Evolutionary conservation across 2,797 vertebrate species (phyloP), one percentile per base, ranked within the genome.

Genomic region (Myripristis jacobus): DNA sequence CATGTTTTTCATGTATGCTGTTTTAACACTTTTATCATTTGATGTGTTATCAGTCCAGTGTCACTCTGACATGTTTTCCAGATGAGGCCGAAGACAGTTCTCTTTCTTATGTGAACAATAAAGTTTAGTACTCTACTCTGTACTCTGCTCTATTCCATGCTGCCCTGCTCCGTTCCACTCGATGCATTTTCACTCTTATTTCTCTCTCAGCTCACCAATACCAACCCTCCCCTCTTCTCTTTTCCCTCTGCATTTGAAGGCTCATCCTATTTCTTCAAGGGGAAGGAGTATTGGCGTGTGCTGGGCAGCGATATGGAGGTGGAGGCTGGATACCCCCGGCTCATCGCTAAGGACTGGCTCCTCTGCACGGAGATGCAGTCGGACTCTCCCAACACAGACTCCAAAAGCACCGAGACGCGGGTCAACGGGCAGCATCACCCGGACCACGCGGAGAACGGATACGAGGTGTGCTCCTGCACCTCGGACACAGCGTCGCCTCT

Each of bases 201-300:
- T 36, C 1, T 36, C 34, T 36, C 34, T 36, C 34, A 36, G 8
- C 34, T 10, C 34, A 36, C 7, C 12, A 36, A 36, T 36, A 79
- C 80, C 38, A 84, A 62, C 2, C 12, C 53, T 16, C 65, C 10
- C 36, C 31, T 73, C 18, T 64, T 55, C 59, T 43, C 27, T 9
- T 13, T 11, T 2, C 34, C 34, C 34, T 24, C 82, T 57, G 80
- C 47, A 27, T 56, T 0, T 11, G 15, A 80, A 98, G 97, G 96
- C 34, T 95, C 96, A 0, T 95, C 95, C 29, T 99, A 99, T 85
- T 98, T 99, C 91, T 99, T 99, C 89, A 96, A 95, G 21, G 97
- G 96, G 70, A 95, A 94, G 79, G 95, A 98, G 38, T 99, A 99
- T 91, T 98, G 97, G 97, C 95, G 96, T 13, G 95, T 98, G 62